These are phyloP conservation scores for Lophochroa leadbeateri DNA, from an alignment of 2,113 vertebrate genomes.

Conservation along the genomic window DNA sequence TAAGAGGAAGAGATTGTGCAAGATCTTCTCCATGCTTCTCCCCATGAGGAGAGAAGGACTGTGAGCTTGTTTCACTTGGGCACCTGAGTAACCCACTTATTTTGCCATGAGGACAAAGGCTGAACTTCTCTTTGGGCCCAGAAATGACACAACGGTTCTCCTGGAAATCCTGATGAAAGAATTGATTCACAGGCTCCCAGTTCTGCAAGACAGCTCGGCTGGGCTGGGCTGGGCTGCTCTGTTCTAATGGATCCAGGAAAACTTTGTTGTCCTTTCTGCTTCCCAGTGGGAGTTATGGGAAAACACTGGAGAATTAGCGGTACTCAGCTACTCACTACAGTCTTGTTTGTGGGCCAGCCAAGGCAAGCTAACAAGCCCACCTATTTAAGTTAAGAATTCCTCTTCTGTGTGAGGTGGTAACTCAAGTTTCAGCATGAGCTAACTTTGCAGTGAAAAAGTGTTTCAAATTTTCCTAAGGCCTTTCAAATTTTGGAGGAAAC, in stretches of 20 bases:
- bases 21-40: background rate
- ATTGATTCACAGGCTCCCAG: constrained; percentile 8
- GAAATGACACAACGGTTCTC: constrained; percentile 29
- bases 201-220: background rate
- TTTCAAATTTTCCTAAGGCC: background rate
- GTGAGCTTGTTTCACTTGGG: constrained; percentile 56
- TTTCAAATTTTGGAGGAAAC: background rate
- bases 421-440: background rate
- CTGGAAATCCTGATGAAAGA: constrained; percentile 47
- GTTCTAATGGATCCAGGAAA: background rate
- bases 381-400: background rate
- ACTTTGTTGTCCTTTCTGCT: constrained; percentile 14
- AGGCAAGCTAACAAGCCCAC: background rate
- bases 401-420: background rate
- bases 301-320: background rate
- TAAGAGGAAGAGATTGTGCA: constrained; percentile 45
- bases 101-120: background rate
- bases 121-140: background rate
- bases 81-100: background rate
- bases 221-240: background rate
- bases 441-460: background rate
- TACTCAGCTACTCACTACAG: background rate
- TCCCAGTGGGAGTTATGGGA: constrained; percentile 3
- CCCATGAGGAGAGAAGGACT: background rate
- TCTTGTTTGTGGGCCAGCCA: background rate